Evolutionary conservation across 2,113 vertebrate species (phyloP).

Genomic region (Climacteris rufus): DNA sequence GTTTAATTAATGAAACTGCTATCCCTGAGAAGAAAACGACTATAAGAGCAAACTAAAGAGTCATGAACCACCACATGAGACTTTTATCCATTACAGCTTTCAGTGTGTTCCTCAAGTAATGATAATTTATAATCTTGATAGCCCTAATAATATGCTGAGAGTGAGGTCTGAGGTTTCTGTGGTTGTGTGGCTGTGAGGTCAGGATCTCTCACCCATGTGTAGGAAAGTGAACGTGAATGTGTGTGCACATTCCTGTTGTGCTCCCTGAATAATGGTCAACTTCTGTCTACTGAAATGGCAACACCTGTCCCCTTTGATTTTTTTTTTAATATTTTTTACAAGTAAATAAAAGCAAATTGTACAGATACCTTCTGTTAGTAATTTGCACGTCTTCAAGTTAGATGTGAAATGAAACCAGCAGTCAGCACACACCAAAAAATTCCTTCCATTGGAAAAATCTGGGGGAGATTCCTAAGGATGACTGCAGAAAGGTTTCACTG

Average conservation of each 20-base stretch:
- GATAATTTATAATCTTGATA: slow-evolving; percentile 39
- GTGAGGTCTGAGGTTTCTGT: not conserved
- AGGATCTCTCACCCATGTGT: not conserved
- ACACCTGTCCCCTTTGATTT: not conserved
- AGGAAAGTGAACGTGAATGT: not conserved
- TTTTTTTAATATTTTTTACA: not conserved
- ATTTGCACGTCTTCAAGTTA: not conserved
- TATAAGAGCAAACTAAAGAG: slow-evolving; percentile 32
- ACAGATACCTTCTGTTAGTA: not conserved
- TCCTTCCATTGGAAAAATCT: not conserved
- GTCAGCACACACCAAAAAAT: not conserved
- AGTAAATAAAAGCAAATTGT: not conserved
- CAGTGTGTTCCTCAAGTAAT: slow-evolving; percentile 43
- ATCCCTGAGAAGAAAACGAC: slow-evolving; percentile 15
- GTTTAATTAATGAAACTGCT: not conserved
- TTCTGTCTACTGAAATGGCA: not conserved
- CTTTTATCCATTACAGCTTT: slow-evolving; percentile 39
- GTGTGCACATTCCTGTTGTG: not conserved
- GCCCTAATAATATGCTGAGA: not conserved
- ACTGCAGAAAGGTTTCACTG: not conserved
- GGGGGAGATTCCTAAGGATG: not conserved
- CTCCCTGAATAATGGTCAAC: not conserved
- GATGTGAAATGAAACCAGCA: not conserved
- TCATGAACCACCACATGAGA: not conserved
- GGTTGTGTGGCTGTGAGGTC: not conserved